These are phyloP conservation scores for Torymus tubicola DNA, from an alignment of 2,888 invertebrate genomes.

Conservation along the genomic window DNA sequence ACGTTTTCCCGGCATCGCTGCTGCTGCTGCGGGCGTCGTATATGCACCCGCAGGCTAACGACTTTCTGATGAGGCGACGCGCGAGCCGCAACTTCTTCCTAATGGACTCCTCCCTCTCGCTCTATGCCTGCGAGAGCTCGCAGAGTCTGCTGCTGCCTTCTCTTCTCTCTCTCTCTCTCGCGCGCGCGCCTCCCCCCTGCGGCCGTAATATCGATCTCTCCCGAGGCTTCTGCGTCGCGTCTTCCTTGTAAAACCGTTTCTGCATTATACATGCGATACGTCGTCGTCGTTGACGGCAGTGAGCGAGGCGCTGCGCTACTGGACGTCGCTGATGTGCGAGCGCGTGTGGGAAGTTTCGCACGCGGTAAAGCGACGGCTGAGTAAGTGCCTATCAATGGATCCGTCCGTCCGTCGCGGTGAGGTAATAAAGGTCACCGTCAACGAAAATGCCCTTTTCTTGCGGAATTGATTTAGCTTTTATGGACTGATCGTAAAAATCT, in stretches of 20 bases:
- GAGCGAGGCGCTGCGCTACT: too few species aligned
- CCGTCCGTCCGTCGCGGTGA: background rate
- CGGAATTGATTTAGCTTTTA: background rate
- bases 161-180: background rate
- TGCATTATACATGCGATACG: conserved; percentile 38
- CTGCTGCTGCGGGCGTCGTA: background rate
- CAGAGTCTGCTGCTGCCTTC: background rate
- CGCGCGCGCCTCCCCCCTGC: too few species aligned
- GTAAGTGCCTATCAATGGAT: conserved; percentile 21
- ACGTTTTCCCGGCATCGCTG: background rate
- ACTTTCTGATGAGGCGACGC: conserved; percentile 74
- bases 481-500: too few species aligned
- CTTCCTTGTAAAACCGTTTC: conserved; percentile 35
- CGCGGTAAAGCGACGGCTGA: conserved; percentile 7
- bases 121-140: background rate
- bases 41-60: conserved; percentile 68
- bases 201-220: conserved; percentile 25
- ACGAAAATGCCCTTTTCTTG: background rate
- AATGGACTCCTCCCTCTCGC: conserved; percentile 63
- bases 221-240: background rate
- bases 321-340: background rate
- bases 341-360: conserved; percentile 13
- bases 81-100: conserved; percentile 69
- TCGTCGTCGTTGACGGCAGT: too few species aligned
- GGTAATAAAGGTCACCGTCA: background rate